phyloP scores from a whole-genome alignment of 2,888 invertebrate species.

The Melangyna quadrimaculata region DNA sequence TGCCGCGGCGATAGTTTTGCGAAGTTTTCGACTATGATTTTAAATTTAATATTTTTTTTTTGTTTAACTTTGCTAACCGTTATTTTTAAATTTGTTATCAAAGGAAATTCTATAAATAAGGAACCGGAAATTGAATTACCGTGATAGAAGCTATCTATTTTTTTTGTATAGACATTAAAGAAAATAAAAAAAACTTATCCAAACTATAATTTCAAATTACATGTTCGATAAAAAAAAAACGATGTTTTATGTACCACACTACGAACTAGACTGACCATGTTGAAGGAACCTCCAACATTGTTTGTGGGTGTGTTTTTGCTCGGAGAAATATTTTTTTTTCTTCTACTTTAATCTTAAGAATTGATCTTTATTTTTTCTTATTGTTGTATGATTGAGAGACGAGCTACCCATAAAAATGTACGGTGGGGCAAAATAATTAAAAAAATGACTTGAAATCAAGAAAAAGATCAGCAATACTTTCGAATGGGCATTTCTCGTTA shows the following conservation, averaged over 20 bases:
- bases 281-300: slow-evolving; percentile 23
- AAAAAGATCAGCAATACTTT: no score
- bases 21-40: neutral
- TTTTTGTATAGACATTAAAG: neutral
- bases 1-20: no score
- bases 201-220: slow-evolving; percentile 42
- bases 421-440: neutral
- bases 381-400: slow-evolving; percentile 4
- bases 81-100: neutral
- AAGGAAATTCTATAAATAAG: neutral
- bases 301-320: slow-evolving; percentile 26
- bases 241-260: slow-evolving; percentile 51
- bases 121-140: neutral
- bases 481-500: no score
- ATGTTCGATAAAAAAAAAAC: slow-evolving; percentile 46
- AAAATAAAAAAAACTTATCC: neutral
- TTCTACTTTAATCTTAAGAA: slow-evolving; percentile 33
- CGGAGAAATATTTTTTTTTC: slow-evolving; percentile 2
- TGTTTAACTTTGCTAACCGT: slow-evolving; percentile 4
- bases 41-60: neutral
- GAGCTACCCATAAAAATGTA: neutral
- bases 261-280: slow-evolving; percentile 53
- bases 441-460: neutral
- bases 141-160: neutral
- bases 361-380: slow-evolving; percentile 13